phyloP scores from a whole-genome alignment of 2,113 vertebrate species.

The Dicrurus megarhynchus region DNA sequence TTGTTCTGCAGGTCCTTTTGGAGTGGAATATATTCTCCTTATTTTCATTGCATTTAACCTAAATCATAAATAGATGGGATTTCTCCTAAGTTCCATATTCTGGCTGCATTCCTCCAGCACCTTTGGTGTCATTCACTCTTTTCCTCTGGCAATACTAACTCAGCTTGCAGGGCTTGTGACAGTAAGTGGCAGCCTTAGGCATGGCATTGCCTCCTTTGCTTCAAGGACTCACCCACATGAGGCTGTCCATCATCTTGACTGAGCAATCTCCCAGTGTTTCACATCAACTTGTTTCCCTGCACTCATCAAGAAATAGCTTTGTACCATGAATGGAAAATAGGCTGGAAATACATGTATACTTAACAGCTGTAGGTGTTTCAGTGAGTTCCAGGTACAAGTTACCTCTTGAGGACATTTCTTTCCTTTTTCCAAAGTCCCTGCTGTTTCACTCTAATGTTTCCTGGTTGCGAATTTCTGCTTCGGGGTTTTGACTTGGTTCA shows the following conservation, averaged over 20 bases:
- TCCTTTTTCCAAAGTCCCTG: neutral
- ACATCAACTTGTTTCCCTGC: neutral
- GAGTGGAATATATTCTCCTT: neutral
- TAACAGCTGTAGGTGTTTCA: neutral
- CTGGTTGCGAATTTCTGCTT: neutral
- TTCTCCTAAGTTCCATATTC: neutral
- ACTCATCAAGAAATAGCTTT: neutral
- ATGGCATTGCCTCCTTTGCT: neutral
- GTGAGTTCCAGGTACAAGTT: neutral
- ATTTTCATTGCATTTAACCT: neutral
- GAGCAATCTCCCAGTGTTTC: neutral
- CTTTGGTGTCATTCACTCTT: neutral
- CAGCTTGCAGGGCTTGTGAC: neutral
- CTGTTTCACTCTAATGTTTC: neutral
- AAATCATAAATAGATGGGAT: neutral
- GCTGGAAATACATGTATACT: fast-evolving
- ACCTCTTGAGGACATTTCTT: neutral
- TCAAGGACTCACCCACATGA: fast-evolving
- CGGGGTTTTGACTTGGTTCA: neutral
- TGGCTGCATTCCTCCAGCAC: neutral
- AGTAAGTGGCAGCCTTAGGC: neutral
- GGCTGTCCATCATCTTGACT: fast-evolving
- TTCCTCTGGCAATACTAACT: neutral
- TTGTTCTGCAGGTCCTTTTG: neutral
- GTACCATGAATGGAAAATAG: neutral